A percentile compares a stretch with the other conserved stretches of the same genome.
Evolutionary conservation across 2,113 vertebrate species (phyloP).

Genomic region (Acinonyx jubatus): DNA sequence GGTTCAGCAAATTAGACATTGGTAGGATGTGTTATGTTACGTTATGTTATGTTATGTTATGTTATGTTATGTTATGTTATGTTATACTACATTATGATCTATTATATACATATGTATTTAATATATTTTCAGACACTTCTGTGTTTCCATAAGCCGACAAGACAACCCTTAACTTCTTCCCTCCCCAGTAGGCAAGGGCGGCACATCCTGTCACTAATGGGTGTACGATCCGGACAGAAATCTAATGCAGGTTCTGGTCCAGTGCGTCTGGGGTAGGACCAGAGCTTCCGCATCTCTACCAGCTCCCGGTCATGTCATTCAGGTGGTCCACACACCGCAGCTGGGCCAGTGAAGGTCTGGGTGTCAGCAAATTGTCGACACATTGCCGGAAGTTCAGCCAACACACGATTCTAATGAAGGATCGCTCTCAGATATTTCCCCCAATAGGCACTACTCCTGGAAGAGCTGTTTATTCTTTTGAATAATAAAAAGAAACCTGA

Average conservation of each 20-base stretch:
- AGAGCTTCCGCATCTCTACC: not conserved
- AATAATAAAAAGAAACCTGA: not conserved
- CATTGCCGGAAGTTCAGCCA: not conserved
- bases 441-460: not conserved
- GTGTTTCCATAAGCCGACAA: not conserved
- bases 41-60: not conserved
- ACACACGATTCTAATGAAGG: not conserved
- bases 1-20: not conserved
- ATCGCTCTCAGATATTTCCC: not conserved
- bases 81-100: not conserved
- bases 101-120: not conserved
- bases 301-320: not conserved
- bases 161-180: not conserved
- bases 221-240: not conserved
- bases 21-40: not conserved
- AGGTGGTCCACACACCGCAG: no score
- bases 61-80: not conserved
- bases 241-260: not conserved
- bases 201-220: no score
- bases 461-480: not conserved
- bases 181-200: not conserved
- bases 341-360: rapidly evolving
- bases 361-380: not conserved
- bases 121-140: not conserved
- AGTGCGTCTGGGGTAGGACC: not conserved